A percentile compares a stretch with the other conserved stretches of the same genome.
These are phyloP conservation scores for Hypomecis punctinalis DNA, from an alignment of 2,888 invertebrate species.

Conservation along the genomic window DNA sequence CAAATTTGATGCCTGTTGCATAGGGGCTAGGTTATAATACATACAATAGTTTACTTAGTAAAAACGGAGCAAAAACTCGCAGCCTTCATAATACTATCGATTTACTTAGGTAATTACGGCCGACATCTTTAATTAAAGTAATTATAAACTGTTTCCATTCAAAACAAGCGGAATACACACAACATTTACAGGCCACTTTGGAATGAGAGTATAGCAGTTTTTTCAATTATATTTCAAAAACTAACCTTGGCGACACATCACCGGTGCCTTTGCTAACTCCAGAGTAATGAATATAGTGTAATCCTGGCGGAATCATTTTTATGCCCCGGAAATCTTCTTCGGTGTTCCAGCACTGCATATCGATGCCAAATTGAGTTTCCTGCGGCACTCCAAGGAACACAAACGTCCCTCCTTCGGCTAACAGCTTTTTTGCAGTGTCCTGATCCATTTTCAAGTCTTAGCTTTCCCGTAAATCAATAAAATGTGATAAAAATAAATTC, in stretches of 20 bases:
- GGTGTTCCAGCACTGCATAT: slow-evolving; percentile 92
- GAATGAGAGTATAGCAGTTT: not conserved
- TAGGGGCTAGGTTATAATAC: no score
- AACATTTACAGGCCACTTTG: not conserved
- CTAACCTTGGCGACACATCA: slow-evolving; percentile 88
- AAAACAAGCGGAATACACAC: not conserved
- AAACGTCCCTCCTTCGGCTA: slow-evolving; percentile 92
- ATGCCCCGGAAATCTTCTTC: slow-evolving; percentile 97
- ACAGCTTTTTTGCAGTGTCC: slow-evolving; percentile 89
- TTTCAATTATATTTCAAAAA: slow-evolving; percentile 3
- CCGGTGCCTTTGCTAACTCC: slow-evolving; percentile 86
- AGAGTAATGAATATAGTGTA: slow-evolving; percentile 97
- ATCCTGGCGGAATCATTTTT: slow-evolving; percentile 99
- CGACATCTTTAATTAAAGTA: not conserved
- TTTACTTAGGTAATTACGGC: not conserved
- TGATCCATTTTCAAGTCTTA: slow-evolving; percentile 87
- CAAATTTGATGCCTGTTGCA: no score
- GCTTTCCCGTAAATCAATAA: slow-evolving; percentile 49
- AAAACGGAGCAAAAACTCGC: not conserved
- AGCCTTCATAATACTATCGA: not conserved
- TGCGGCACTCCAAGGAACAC: slow-evolving; percentile 94
- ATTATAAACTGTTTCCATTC: not conserved
- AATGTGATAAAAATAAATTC: slow-evolving; percentile 52
- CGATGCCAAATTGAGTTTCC: slow-evolving; percentile 98
- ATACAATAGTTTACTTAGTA: not conserved